Evolutionary conservation across 2,797 vertebrate genomes (phyloP).

Genomic region (Syngnathus acus): DNA sequence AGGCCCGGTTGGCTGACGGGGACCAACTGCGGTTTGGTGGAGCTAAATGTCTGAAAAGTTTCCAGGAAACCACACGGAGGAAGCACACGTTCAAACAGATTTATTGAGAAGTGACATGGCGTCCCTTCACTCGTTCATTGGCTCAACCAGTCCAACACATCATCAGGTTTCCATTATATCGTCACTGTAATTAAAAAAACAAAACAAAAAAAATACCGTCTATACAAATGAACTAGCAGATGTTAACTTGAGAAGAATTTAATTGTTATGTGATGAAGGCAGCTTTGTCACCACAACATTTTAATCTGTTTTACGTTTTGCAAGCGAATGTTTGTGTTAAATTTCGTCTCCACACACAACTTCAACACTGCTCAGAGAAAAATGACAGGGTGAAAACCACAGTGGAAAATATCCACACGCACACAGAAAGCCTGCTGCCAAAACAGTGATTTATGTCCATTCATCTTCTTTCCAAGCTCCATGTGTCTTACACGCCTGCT

Average conservation of each 20-base stretch:
- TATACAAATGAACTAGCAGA: not conserved
- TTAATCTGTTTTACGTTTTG: not conserved
- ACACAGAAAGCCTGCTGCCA: not conserved
- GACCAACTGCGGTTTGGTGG: slow-evolving; percentile 18
- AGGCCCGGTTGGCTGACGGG: slow-evolving; percentile 9
- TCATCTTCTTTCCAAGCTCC: no score
- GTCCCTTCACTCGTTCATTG: not conserved
- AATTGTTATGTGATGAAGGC: not conserved
- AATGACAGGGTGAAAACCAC: slow-evolving; percentile 3
- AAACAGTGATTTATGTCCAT: not conserved
- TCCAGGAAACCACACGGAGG: not conserved
- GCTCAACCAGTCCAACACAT: not conserved
- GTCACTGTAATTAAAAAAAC: not conserved
- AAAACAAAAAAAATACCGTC: not conserved
- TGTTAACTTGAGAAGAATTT: not conserved
- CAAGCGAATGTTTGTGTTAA: not conserved
- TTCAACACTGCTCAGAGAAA: not conserved
- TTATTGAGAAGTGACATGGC: not conserved
- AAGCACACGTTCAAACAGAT: not conserved
- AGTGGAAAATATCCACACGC: not conserved
- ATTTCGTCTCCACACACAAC: not conserved
- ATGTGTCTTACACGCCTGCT: not conserved
- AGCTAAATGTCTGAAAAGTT: slow-evolving; percentile 37
- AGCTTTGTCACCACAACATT: not conserved
- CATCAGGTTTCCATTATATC: not conserved